Evolutionary conservation across 30 jellyfish, hydroid and myxozoan species (phyloP), one percentile per base, ranked within the genome.

Genomic region (Haliclystus octoradiatus): DNA sequence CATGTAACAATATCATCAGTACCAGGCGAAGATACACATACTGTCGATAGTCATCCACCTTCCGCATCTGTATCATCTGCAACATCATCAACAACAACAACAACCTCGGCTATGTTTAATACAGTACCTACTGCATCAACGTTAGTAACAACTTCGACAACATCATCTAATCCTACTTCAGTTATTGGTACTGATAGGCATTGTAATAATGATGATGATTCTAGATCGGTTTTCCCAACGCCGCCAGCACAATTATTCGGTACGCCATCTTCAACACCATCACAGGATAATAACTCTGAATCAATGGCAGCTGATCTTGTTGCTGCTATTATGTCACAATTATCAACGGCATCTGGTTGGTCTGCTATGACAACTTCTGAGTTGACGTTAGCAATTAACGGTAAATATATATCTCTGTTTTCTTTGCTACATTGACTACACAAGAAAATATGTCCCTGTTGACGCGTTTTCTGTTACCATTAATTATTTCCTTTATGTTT

Each of bases 251-350:
- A 62, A 4, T n/a, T 24, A 1, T 0, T 25, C 33, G 50, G 33
- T 47, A 0, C 49, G 52, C 33, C 22, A 25, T 40, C 23, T 2
- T 23, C 73, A 26, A 26, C 25, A 4, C 50, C 26, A n/a, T 26
- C 75, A 26, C 62, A 26, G 22, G 33, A 12, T 24, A 33, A 28
- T 5, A 57, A 26, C 23, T 9, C 89, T 13, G 33, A 90, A 23
- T 89, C 78, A 46, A 26, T 79, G 26, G 97, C 97, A 2, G 84
- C 93, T 0, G 97, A 87, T 50, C 62, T 87, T 30, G 97, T 93
- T 14, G 86, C 94, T 13, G 97, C 96, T 2, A 86, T 87, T 9
- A 57, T 87, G 68, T 87, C 94, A 2, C 97, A 87, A 66, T 77
- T 87, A 47, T 76, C 88, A 3, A 80, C 97, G 7, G 65, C 92